Evolutionary conservation across 2,888 invertebrate species (phyloP).

Genomic region (Hymenopus coronatus): DNA sequence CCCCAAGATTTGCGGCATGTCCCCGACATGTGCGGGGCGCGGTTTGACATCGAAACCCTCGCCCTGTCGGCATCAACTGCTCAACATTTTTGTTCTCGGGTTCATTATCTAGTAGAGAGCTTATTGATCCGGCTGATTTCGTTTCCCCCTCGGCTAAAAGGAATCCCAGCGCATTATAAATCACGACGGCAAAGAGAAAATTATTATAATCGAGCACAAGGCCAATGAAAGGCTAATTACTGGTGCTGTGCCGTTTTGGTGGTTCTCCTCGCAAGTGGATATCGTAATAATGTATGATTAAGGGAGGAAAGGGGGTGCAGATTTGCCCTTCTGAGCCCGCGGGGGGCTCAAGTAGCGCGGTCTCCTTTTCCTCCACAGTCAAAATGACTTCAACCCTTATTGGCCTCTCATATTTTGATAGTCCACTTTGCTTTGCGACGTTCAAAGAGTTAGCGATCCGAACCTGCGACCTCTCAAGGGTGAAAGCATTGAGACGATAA

Average conservation of each 20-base stretch:
- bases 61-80: neutral
- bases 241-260: neutral
- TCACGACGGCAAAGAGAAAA: conserved; percentile 4
- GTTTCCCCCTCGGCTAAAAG: conserved; percentile 6
- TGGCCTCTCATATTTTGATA: neutral
- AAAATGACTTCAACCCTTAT: neutral
- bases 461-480: neutral
- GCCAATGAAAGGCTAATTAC: neutral
- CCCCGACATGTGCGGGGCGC: neutral
- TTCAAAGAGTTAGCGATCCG: neutral
- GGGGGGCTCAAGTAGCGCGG: neutral
- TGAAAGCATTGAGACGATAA: neutral
- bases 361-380: neutral
- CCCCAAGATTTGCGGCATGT: neutral
- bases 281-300: conserved; percentile 14
- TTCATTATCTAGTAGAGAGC: neutral
- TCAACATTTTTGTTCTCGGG: neutral
- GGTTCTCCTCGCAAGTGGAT: neutral
- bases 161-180: conserved; percentile 1
- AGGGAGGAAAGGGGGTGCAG: neutral
- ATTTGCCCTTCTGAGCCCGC: neutral
- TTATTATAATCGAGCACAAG: conserved; percentile 18
- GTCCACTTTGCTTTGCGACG: neutral
- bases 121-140: neutral
- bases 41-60: neutral